A percentile compares a stretch with the other conserved stretches of the same genome.
phyloP scores from a whole-genome alignment of 2,888 invertebrate genomes.

The Tipula helvola region DNA sequence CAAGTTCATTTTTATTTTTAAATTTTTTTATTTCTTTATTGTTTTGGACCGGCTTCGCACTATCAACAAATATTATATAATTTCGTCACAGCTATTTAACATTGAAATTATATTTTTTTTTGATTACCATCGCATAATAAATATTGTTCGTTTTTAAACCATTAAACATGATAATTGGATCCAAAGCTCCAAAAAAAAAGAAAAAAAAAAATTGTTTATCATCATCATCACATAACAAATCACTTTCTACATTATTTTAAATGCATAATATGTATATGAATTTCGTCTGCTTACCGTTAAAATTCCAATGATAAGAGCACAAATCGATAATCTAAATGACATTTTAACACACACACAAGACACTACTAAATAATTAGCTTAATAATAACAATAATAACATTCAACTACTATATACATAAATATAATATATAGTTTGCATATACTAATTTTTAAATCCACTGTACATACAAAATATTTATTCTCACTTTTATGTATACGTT shows the following conservation, averaged over 20 bases:
- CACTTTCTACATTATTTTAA: background rate
- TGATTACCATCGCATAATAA: background rate
- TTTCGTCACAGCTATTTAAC: background rate
- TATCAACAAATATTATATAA: background rate
- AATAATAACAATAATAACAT: background rate
- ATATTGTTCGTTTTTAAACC: background rate
- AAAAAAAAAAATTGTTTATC: background rate
- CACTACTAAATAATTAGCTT: background rate
- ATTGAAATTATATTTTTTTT: background rate
- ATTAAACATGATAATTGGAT: background rate
- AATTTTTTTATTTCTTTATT: background rate
- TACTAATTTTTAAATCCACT: background rate
- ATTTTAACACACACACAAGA: background rate
- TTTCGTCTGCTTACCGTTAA: background rate
- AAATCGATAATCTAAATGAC: background rate
- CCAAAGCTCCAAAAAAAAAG: background rate
- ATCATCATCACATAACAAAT: too few species aligned
- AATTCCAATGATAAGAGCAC: background rate
- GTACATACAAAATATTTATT: background rate
- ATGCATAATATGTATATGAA: background rate
- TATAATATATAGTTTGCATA: background rate
- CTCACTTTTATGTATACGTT: background rate
- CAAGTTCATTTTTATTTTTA: background rate
- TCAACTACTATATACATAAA: background rate
- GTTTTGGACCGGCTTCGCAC: background rate